Evolutionary conservation across 2,797 vertebrate species (phyloP), one percentile per base, ranked within the genome.

Genomic region (Fistularia commersonii): DNA sequence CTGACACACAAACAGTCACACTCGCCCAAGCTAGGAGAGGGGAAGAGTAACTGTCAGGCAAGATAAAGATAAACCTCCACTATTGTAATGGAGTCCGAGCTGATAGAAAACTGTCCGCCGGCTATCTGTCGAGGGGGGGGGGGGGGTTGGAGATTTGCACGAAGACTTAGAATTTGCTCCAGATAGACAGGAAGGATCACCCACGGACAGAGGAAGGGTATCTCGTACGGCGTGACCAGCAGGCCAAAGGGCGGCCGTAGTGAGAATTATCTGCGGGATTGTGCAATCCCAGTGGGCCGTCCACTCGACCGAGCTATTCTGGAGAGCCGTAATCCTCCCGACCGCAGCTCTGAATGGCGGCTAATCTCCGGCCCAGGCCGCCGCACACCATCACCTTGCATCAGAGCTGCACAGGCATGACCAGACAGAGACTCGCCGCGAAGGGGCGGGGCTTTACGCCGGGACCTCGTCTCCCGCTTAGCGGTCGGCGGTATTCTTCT

Each of bases 311-410:
- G 47, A 40, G 41, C 76, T 77, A 69, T 83, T 86, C 66, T 74
- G 61, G 71, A 67, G 55, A 59, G 60, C 71, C 69, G 76, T 85
- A 85, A 87, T 88, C 76, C 82, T 70, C 67, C 61, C 51, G 52
- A 48, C 69, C 72, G 34, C 54, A 52, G 60, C 64, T 73, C 67
- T 80, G 76, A 81, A 81, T 74, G 79, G 76, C 58, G 7, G 47
- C 76, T 87, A 88, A 89, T 83, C 82, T 87, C 66, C 59, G 73
- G 73, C 74, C 72, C 56, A 57, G 62, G 48, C 74, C 71, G 63
- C 70, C 76, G 78, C 77, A 52, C 60, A 67, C 74, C 76, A 79
- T 82, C 80, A 72, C 63, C 68, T 76, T 74, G 49, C 69, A 83
- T 83, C 74, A 77, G 74, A 69, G 64, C 66, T 32, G 53, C 56